Evolutionary conservation across 2,888 invertebrate species (phyloP).

Genomic region (Stegophylla sp.): DNA sequence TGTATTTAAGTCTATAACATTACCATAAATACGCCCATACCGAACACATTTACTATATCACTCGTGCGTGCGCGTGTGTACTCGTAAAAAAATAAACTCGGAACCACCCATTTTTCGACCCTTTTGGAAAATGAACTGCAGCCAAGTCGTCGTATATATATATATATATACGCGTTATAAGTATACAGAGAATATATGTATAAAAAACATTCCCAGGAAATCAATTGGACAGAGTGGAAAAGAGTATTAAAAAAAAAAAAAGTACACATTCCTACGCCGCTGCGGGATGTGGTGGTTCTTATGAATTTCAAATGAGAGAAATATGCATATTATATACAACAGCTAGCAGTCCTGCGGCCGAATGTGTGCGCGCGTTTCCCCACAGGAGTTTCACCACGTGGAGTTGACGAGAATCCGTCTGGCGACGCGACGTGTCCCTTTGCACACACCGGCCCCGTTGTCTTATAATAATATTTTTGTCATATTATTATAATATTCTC

Average conservation of each 20-base stretch:
- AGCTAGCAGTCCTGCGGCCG: neutral
- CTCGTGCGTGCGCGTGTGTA: slow-evolving; percentile 5
- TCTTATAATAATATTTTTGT: neutral
- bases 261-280: slow-evolving; percentile 26
- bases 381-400: neutral
- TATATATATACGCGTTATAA: neutral
- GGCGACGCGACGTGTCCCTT: too few relatives aligned
- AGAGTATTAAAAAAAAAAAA: slow-evolving; percentile 46
- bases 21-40: slow-evolving; percentile 53
- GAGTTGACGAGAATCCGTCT: slow-evolving; percentile 12
- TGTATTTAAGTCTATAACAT: slow-evolving; percentile 44
- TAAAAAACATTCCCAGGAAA: slow-evolving; percentile 34
- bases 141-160: slow-evolving; percentile 18
- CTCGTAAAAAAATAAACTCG: slow-evolving; percentile 49
- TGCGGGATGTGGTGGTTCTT: slow-evolving; percentile 12
- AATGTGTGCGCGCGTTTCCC: slow-evolving; percentile 10
- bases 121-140: slow-evolving; percentile 29
- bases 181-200: slow-evolving; percentile 17
- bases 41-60: slow-evolving; percentile 48
- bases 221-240: slow-evolving; percentile 58
- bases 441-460: neutral
- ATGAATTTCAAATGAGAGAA: slow-evolving; percentile 53
- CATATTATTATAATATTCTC: too few relatives aligned
- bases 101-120: slow-evolving; percentile 55
- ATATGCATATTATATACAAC: slow-evolving; percentile 16